phyloP scores from a whole-genome alignment of 2,888 invertebrate genomes.

The Choristoneura rosaceana region DNA sequence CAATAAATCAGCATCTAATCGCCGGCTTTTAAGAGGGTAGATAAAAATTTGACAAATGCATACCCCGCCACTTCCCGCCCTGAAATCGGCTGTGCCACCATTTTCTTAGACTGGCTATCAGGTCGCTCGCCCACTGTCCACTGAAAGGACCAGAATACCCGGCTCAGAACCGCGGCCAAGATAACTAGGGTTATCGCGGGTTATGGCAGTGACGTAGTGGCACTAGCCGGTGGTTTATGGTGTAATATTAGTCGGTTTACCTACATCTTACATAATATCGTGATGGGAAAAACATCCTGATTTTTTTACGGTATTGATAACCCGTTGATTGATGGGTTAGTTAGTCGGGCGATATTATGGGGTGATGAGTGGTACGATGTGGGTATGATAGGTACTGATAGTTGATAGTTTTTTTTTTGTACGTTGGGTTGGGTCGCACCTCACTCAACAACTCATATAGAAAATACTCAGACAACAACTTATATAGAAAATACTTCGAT shows the following conservation, averaged over 20 bases:
- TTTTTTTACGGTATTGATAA: background rate
- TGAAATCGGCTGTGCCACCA: conserved; percentile 84
- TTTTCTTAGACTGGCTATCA: conserved; percentile 58
- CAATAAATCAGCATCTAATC: background rate
- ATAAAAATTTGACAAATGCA: conserved; percentile 53
- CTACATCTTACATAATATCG: conserved; percentile 8
- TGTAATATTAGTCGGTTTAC: background rate
- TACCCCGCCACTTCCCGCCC: conserved; percentile 90
- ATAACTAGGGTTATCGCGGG: conserved; percentile 29
- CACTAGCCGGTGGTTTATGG: conserved; percentile 5
- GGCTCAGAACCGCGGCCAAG: background rate
- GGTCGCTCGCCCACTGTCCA: conserved; percentile 60
- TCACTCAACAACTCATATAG: too few relatives aligned
- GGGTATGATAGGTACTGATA: too few relatives aligned
- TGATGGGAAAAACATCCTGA: background rate
- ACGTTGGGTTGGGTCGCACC: too few relatives aligned
- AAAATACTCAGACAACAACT: too few relatives aligned
- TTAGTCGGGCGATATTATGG: background rate
- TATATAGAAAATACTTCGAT: too few relatives aligned
- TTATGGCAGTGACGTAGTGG: conserved; percentile 12
- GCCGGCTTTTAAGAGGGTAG: conserved; percentile 20
- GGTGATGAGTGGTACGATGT: too few relatives aligned
- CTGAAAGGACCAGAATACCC: conserved; percentile 45
- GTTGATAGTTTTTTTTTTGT: too few relatives aligned
- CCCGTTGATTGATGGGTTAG: background rate